Base-by-base conservation (phyloP, 2,797 vertebrate genomes). In the Nyctibius grandis region DNA sequence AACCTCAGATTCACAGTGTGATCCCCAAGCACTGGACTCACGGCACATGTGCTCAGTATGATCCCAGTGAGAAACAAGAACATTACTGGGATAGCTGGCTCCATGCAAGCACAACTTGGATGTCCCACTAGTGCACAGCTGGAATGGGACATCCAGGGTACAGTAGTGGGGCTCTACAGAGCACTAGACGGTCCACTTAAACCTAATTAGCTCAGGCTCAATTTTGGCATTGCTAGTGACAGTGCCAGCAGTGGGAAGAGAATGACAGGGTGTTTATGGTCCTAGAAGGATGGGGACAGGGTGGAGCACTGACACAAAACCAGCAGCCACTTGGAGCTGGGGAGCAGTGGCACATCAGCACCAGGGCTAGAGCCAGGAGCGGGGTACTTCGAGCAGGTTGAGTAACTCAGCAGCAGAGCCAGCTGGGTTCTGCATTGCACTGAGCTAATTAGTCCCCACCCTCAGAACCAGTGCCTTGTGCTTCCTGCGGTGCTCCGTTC, bases 301-400 rank as follows among this genome's bases (percentile, higher is more conserved):
- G 68, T 67, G 92, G 72, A 80, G 85, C 51, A 57, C 57, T 34
- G 64, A 45, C 45, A 57, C 31, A 34, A 33, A 61, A 5, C 16
- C 63, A 54, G 67, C 53, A 73, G 53, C 36, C 8, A 2, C 47
- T 65, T 51, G 85, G 60, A 78, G 68, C 19, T 67, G 75, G 60
- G 88, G 72, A 91, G 73, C 61, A 53, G 79, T 34, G 69, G 80
- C 51, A 53, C 93, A 93, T 94, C 90, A 95, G 96, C 68, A 96
- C 91, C 92, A 94, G 96, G 93, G 92, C 93, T 96, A 91, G 88
- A 80, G 90, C 78, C 89, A 78, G 78, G n/a, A 92, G 70, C 0
- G 0, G 50, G 88, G 77, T 9, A 77, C 87, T 51, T 15, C 7
- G 8, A 48, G 85, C 57, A 42, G 53, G 68, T 84, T 89, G 51